phyloP scores from a whole-genome alignment of 2,888 invertebrate genomes.

The Dysmachus trigonus region DNA sequence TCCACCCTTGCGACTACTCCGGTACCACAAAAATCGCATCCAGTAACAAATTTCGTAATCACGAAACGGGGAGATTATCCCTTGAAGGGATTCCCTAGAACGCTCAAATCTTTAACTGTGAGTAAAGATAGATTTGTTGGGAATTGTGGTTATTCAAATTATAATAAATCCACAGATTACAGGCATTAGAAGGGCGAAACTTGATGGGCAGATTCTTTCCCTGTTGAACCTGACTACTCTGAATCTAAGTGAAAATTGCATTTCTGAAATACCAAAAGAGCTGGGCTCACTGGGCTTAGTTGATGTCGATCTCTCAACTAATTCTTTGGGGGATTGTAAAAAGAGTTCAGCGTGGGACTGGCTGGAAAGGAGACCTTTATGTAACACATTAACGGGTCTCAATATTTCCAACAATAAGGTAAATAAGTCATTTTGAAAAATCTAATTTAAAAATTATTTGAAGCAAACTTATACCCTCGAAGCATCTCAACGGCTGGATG shows the following conservation, averaged over 20 bases:
- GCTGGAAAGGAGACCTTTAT: constrained; percentile 69
- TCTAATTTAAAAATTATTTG: no score
- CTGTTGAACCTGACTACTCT: constrained; percentile 73
- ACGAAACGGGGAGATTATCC: constrained; percentile 75
- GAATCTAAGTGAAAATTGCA: constrained; percentile 76
- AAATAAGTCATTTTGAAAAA: constrained; percentile 32
- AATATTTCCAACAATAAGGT: constrained; percentile 74
- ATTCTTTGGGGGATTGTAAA: constrained; percentile 59
- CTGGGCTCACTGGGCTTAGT: constrained; percentile 72
- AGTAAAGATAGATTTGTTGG: background rate
- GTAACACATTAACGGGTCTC: constrained; percentile 68
- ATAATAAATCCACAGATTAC: constrained; percentile 61
- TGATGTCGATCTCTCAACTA: constrained; percentile 72
- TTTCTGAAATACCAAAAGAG: constrained; percentile 75
- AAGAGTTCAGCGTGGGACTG: constrained; percentile 61
- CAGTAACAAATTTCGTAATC: constrained; percentile 69
- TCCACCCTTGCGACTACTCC: constrained; percentile 61
- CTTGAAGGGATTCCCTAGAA: constrained; percentile 75
- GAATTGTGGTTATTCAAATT: background rate
- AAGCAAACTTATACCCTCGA: no score
- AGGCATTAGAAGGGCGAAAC: constrained; percentile 71
- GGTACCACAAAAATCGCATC: constrained; percentile 64
- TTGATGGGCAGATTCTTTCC: constrained; percentile 75
- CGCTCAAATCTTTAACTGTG: constrained; percentile 69
- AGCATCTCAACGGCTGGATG: no score